Evolutionary conservation across 2,113 vertebrate species (phyloP), one percentile per base, ranked within the genome.

Genomic region (Crypturellus undulatus): DNA sequence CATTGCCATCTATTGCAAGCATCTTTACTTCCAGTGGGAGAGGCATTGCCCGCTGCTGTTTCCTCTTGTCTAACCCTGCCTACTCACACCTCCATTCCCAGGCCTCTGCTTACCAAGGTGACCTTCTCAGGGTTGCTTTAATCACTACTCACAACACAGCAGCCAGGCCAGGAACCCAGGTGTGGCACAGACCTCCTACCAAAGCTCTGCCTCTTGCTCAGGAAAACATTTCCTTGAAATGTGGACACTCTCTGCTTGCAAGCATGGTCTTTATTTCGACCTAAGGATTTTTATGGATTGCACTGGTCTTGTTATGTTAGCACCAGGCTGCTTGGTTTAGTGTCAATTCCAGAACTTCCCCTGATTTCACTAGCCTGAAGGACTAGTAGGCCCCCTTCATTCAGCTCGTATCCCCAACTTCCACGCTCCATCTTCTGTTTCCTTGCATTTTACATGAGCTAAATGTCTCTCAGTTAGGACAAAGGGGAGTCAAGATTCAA

Each of bases 21-120:
- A 25, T 56, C 43, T 73, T 64, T 49, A 59, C 92, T 86, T 93
- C 80, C 93, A 68, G 38, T 76, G 80, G 89, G 87, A 95, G 68
- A 72, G 73, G 52, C 59, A 54, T 38, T 25, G 28, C 90, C 84
- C 65, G 56, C 90, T 5, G 9, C 25, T 2, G 26, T 81, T 91
- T 82, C 45, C 86, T 69, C 77, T 93, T 59, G 21, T 9, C 70
- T 62, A 6, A 82, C 65, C 52, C 77, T 94, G 82, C 77, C 79
- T 68, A 4, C 20, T 54, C 75, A 56, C 6, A 20, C 34, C 91
- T 91, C 87, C 3, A 1, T 42, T 54, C 77, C 36, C 12, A 17
- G 62, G 26, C 52, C 58, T 91, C 82, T 92, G 76, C 84, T 96
- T 94, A 69, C 42, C 36, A 9, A 10, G 54, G 34, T 17, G 79